These are phyloP conservation scores for Hydrozoanthus gracilis DNA, from an alignment of 92 coral and sea anemone species.

Conservation along the genomic window DNA sequence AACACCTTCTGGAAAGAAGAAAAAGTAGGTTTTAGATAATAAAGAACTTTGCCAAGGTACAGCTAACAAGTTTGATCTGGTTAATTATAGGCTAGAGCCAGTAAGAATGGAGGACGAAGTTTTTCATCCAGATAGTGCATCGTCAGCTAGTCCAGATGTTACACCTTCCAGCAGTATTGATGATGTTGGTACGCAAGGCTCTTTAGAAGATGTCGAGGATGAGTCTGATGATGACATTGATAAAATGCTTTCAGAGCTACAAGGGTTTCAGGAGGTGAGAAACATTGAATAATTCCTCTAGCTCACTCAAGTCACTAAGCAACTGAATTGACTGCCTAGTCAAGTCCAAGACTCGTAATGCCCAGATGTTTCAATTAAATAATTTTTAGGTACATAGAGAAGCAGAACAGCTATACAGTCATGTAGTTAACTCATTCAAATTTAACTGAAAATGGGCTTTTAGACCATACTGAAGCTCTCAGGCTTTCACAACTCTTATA, in stretches of 20 bases:
- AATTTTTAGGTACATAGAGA: too few species aligned
- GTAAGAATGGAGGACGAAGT: constrained; percentile 45
- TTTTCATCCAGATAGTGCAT: neutral
- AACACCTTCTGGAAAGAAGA: too few species aligned
- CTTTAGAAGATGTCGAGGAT: constrained; percentile 39
- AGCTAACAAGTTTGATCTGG: neutral
- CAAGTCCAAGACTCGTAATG: too few species aligned
- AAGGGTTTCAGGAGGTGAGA: constrained; percentile 90
- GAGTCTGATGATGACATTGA: constrained; percentile 87
- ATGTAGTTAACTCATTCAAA: too few species aligned
- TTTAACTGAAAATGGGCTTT: too few species aligned
- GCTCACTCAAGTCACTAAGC: too few species aligned
- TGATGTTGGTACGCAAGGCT: constrained; percentile 27
- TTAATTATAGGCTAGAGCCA: constrained; percentile 30
- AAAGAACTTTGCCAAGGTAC: neutral
- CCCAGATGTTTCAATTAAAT: too few species aligned
- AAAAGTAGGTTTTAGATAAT: neutral
- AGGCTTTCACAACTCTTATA: too few species aligned
- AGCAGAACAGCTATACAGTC: too few species aligned
- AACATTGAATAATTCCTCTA: neutral
- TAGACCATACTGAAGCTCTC: too few species aligned
- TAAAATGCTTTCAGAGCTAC: constrained; percentile 92
- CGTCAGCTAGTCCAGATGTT: constrained; percentile 32
- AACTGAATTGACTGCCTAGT: too few species aligned
- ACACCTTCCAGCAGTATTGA: constrained; percentile 45